Conservation (phyloP, 2,113 vertebrate species). For the Ramphastos sulfuratus region DNA sequence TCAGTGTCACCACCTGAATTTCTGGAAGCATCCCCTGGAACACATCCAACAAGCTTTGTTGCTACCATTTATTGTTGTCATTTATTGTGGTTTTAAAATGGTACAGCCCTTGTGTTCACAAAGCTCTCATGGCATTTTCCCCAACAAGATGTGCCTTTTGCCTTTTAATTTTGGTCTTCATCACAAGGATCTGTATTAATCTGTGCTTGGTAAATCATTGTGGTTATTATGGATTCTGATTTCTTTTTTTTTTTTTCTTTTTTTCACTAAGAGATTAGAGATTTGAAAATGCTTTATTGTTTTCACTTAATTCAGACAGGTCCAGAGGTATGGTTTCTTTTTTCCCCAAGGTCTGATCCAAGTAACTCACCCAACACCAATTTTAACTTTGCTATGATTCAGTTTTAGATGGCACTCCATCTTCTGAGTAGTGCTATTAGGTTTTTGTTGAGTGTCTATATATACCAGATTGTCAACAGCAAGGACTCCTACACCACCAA, state of each 20-base stretch:
- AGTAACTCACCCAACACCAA: not conserved
- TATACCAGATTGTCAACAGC: not conserved
- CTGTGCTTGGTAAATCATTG: not conserved
- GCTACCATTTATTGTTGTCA: not conserved
- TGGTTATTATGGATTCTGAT: not conserved
- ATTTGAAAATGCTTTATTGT: not conserved
- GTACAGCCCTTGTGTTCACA: not conserved
- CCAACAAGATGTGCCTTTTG: not conserved
- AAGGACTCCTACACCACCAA: not conserved
- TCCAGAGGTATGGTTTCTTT: not conserved
- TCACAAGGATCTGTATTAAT: not conserved
- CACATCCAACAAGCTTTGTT: not conserved
- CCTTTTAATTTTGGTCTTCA: not conserved
- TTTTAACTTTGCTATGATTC: slow-evolving; percentile 21
- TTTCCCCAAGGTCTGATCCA: not conserved
- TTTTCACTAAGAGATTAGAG: not conserved
- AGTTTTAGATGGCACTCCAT: slow-evolving; percentile 37
- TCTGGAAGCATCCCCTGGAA: not conserved
- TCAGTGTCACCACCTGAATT: not conserved
- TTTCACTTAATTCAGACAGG: not conserved
- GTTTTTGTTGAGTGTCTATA: not conserved
- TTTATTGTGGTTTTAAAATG: not conserved
- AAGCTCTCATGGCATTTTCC: not conserved
- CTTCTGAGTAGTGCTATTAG: not conserved
- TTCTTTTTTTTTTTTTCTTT: not conserved